Base-by-base conservation (phyloP, 2,797 vertebrate genomes). In the Gephyroberyx darwinii region DNA sequence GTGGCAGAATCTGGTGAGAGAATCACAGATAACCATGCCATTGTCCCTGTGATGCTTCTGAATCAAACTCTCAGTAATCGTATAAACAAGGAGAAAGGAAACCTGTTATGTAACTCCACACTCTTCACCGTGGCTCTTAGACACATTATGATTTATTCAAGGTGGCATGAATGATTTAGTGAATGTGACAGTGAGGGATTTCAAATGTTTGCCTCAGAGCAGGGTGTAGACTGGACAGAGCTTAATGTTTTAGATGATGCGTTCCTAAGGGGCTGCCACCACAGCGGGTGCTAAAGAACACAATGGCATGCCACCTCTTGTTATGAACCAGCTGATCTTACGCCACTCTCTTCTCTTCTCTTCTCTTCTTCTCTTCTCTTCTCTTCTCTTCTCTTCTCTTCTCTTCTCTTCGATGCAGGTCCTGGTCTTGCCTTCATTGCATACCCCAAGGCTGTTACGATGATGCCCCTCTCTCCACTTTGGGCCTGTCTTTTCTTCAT, bases 401-500 rank as follows among this genome's bases (percentile, higher is more conserved):
- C 17, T 37, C 33, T 55, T 47, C 37, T 20, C 5, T 58, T 69
- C 77, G 60, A 80, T 87, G 5, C 88, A 98, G 96, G 96, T 81
- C 96, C 98, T 3, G 98, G 98, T 45, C 93, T 99, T 69, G 97
- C 98, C 47, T 99, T 99, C 75, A 99, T 99, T 54, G 98, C 98
- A 0, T 99, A 99, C 81, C 98, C 98, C 64, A 99, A 98, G 88
- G 98, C 98, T 30, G 98, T 99, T 39, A 99, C 97, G 30, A 98
- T 99, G 98, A 99, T 99, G 97, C 98, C 98, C 57, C 93, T 98
- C 72, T 95, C 98, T 80, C 98, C 98, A 0, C 87, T 99, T 57
- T 99, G 98, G 98, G 98, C 98, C 39, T 91, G 94, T 70, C 93
- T 99, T 69, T 99, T 99, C 93, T 99, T 99, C 88, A 95, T 98